Percentiles rank a stretch among this genome's conserved stretches.
phyloP scores from a whole-genome alignment of 2,797 vertebrate species.

The Chlorospingus flavigularis region DNA sequence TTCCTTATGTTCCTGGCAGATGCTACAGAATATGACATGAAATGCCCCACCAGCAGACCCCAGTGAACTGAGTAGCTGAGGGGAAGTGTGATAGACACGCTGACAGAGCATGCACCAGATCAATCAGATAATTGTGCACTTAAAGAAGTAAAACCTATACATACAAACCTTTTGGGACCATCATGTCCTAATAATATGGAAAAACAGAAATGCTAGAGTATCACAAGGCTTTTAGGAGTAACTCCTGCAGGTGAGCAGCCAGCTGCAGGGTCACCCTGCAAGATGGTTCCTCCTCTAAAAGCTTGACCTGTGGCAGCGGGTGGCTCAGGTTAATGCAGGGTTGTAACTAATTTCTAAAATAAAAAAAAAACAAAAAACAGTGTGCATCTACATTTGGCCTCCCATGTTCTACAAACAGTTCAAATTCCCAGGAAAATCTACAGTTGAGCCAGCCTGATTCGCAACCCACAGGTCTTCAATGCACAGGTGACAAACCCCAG shows the following conservation, averaged over 20 bases:
- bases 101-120: neutral
- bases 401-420: no score
- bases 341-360: neutral
- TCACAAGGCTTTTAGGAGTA: neutral
- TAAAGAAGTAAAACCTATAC: neutral
- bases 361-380: neutral
- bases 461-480: neutral
- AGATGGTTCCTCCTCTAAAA: neutral
- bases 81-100: neutral
- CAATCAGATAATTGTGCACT: neutral
- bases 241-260: neutral
- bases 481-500: neutral
- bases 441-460: neutral
- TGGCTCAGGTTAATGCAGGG: neutral
- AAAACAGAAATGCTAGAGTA: neutral
- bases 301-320: neutral
- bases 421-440: neutral
- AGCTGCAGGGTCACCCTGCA: neutral
- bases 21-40: neutral
- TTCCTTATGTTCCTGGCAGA: neutral
- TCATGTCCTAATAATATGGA: neutral
- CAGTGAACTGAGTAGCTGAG: neutral
- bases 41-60: neutral
- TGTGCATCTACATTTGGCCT: rapidly evolving
- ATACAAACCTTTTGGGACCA: neutral